Conservation (phyloP, 2,797 vertebrate species). For the Acanthis flammea region DNA sequence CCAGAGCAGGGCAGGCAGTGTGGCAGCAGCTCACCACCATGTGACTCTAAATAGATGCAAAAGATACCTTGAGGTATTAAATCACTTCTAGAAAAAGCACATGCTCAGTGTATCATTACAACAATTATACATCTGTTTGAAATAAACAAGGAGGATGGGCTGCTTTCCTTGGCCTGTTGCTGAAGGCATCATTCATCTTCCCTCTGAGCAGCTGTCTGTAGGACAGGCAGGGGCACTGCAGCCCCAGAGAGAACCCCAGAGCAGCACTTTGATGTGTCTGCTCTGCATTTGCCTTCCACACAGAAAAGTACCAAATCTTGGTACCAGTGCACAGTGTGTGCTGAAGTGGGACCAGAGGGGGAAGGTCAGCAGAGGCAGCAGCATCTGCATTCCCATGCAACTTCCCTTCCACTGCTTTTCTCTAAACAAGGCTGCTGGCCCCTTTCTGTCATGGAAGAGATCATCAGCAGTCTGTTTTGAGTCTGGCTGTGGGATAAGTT, state of each 20-base stretch:
- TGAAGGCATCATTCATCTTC: constrained; percentile 16
- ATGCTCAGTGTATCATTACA: constrained; percentile 53
- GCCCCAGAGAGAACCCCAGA: not conserved
- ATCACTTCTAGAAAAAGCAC: constrained; percentile 35
- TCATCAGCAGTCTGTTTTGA: not conserved
- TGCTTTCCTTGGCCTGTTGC: not conserved
- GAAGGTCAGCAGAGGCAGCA: not conserved
- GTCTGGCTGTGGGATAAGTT: not conserved
- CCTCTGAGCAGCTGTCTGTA: not conserved
- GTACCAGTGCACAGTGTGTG: not conserved
- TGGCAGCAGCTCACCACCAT: not conserved
- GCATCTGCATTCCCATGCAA: not conserved
- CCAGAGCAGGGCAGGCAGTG: not conserved
- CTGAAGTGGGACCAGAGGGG: not conserved
- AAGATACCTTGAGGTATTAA: constrained; percentile 22
- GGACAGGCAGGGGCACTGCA: not conserved
- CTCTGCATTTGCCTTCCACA: not conserved
- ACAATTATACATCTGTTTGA: constrained; percentile 47
- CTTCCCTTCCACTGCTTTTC: not conserved
- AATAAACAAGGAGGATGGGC: constrained; percentile 35
- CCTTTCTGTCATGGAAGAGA: not conserved
- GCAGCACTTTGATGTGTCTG: not conserved
- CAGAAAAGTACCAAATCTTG: not conserved
- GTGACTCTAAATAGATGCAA: not conserved
- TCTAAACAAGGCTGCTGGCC: not conserved